Base-by-base conservation (phyloP, 2,797 vertebrate species). In the Chelidonichthys spinosus region DNA sequence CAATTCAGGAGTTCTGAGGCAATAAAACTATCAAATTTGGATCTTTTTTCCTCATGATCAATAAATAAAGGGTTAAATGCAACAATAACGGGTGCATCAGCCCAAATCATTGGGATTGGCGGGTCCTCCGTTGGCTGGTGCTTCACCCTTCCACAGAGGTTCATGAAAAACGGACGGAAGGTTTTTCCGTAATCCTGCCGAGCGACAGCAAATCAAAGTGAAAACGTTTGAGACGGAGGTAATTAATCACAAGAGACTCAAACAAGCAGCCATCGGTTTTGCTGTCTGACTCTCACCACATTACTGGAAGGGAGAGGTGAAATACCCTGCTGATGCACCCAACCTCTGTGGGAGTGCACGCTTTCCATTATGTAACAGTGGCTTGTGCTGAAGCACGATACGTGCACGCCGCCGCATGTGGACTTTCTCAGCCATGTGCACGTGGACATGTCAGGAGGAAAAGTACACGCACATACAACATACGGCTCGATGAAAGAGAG, bases 301-400 rank as follows among this genome's bases (percentile, higher is more conserved):
- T 95, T 94, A 91, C 94, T 91, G 92, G 92, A 94, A 94, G 77
- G 46, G 62, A 50, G 70, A 72, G 78, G 81, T 87, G 84, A 93
- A 93, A 94, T 90, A 89, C 90, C 89, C 91, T 92, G 82, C 61
- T 77, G 84, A 89, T 84, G 82, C 79, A 72, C 35, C 80, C 89
- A 86, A 83, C 84, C 74, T 78, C 90, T 90, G 90, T 90, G 85
- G 89, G 90, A 87, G 89, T 84, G 66, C 62, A 85, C 63, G 76
- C 49, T 92, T 93, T 93, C 92, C 91, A 87, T 82, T 78, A 72
- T 79, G 77, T 81, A 63, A 79, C 50, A 80, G 39, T 53, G 47
- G 44, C 49, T 66, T 63, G 11, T 53, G 59, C 39, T 54, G 32
- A 81, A 18, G 73, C 14, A 69, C 25, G 61, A 58, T 14, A 56